Conservation (phyloP, 1,140 invertebrate genomes). For the Cotesia glomerata region DNA sequence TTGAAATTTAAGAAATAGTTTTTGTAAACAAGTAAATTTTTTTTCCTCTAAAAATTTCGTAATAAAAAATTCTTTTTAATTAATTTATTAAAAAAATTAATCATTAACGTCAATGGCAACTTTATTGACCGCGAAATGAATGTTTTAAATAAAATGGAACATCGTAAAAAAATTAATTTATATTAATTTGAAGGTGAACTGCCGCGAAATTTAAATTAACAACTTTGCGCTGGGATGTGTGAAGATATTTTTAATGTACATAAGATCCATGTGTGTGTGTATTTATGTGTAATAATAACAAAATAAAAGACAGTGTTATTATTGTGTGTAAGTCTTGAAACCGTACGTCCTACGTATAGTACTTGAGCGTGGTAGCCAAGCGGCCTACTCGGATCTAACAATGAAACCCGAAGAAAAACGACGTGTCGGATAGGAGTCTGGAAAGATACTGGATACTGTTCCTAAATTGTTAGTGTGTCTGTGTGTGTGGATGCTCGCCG, state of each 20-base stretch:
- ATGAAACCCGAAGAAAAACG: constrained; percentile 50
- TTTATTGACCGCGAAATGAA: background rate
- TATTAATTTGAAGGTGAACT: background rate
- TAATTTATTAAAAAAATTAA: no score
- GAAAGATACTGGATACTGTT: constrained; percentile 2
- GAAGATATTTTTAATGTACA: background rate
- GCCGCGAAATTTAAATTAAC: no score
- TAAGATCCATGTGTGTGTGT: background rate
- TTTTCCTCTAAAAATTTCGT: no score
- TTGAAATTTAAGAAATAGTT: no score
- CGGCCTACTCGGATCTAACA: constrained; percentile 36
- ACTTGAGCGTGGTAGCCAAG: no score
- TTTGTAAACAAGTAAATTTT: no score
- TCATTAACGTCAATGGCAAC: no score
- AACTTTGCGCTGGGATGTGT: no score
- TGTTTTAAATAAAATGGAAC: background rate
- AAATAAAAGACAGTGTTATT: background rate
- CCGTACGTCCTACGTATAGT: constrained; percentile 17
- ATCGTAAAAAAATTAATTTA: no score
- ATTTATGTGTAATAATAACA: constrained; percentile 13
- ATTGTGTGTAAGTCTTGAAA: background rate
- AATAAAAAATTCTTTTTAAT: no score
- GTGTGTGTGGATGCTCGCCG: constrained; percentile 41
- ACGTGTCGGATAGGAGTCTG: constrained; percentile 30
- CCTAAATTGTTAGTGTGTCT: constrained; percentile 36